These are phyloP conservation scores for Aleiodes leptofemur DNA, from an alignment of 2,888 invertebrate species.

Conservation along the genomic window DNA sequence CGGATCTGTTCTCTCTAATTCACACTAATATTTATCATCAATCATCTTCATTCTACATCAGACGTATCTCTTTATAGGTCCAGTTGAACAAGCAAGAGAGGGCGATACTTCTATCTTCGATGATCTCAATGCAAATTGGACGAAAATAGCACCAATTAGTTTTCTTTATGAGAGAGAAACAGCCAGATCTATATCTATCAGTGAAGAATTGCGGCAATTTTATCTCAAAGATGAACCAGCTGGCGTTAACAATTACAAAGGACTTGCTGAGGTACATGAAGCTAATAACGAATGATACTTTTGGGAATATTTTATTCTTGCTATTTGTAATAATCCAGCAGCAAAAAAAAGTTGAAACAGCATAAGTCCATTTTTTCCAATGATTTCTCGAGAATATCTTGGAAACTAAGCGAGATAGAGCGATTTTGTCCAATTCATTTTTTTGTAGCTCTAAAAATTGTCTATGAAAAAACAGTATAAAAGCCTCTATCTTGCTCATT, in stretches of 20 bases:
- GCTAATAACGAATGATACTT: constrained; percentile 37
- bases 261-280: constrained; percentile 71
- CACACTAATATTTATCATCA: background rate
- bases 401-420: no score
- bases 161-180: constrained; percentile 79
- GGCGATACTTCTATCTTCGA: constrained; percentile 76
- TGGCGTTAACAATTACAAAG: constrained; percentile 71
- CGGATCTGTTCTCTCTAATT: no score
- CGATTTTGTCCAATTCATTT: no score
- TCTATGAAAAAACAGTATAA: no score
- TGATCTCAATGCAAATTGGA: constrained; percentile 79
- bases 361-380: no score
- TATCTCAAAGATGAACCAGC: constrained; percentile 75
- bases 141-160: constrained; percentile 80
- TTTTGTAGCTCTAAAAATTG: no score
- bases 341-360: background rate
- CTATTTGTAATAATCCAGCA: no score
- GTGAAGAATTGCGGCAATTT: constrained; percentile 75
- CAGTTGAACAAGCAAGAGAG: constrained; percentile 19
- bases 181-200: constrained; percentile 76
- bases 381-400: no score
- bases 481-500: no score
- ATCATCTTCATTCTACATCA: background rate
- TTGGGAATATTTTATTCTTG: no score
- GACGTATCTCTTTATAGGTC: background rate